Conservation (phyloP, 1,140 invertebrate genomes). For the Hyphantria cunea region DNA sequence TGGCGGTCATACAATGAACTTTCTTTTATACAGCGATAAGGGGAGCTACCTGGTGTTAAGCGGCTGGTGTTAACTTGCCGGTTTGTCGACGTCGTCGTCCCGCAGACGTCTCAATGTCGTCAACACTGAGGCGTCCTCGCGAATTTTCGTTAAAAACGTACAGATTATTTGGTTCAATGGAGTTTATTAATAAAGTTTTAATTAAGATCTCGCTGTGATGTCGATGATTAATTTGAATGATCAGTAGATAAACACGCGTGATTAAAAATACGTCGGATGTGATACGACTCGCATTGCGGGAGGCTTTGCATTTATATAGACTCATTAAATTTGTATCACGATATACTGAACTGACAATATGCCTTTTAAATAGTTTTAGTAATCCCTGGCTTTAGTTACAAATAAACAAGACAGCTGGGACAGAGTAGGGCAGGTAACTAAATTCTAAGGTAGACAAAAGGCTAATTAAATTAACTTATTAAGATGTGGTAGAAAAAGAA, state of each 20-base stretch:
- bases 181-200: slow-evolving; percentile 74
- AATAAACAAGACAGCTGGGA: too few relatives aligned
- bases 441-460: not conserved
- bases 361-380: not conserved
- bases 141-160: slow-evolving; percentile 62
- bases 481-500: not conserved
- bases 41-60: too few relatives aligned
- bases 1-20: too few relatives aligned
- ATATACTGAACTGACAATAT: too few relatives aligned
- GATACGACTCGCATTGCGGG: slow-evolving; percentile 3
- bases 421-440: too few relatives aligned
- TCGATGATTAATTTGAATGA: slow-evolving; percentile 64
- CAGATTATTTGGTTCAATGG: slow-evolving; percentile 58
- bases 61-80: too few relatives aligned
- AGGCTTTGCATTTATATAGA: not conserved
- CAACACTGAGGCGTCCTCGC: not conserved
- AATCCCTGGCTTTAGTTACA: not conserved
- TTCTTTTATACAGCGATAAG: too few relatives aligned
- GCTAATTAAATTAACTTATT: too few relatives aligned
- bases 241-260: slow-evolving; percentile 51
- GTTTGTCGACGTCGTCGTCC: too few relatives aligned
- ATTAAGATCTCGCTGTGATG: slow-evolving; percentile 69
- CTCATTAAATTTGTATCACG: not conserved
- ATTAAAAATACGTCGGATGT: slow-evolving; percentile 65
- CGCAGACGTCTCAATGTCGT: not conserved